Evolutionary conservation across 2,113 vertebrate genomes (phyloP).

Genomic region (Atherinomorus stipes): DNA sequence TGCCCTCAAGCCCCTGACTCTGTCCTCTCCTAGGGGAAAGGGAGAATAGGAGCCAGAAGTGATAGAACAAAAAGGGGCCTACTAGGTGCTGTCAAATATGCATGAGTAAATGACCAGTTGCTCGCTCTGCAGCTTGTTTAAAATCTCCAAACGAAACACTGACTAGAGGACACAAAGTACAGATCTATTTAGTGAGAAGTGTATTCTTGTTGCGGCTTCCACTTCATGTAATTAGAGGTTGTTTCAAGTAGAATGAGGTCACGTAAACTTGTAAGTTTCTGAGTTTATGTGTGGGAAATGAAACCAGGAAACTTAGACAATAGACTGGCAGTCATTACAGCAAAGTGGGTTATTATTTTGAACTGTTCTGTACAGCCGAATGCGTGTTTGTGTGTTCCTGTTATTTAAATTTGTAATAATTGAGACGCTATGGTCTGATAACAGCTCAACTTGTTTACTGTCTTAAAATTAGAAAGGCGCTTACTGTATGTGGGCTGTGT

Average conservation of each 20-base stretch:
- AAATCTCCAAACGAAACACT: slow-evolving; percentile 53
- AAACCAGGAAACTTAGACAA: slow-evolving; percentile 81
- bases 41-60: slow-evolving; percentile 82
- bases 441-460: slow-evolving; percentile 42
- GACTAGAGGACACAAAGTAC: slow-evolving; percentile 47
- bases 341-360: slow-evolving; percentile 73
- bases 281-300: slow-evolving; percentile 80
- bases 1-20: slow-evolving; percentile 81
- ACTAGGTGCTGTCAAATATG: slow-evolving; percentile 80
- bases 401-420: slow-evolving; percentile 68
- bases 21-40: slow-evolving; percentile 77
- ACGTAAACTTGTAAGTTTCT: slow-evolving; percentile 77
- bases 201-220: slow-evolving; percentile 71
- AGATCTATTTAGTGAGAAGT: slow-evolving; percentile 57
- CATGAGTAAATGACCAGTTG: slow-evolving; percentile 85
- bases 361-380: slow-evolving; percentile 56
- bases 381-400: slow-evolving; percentile 70
- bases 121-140: slow-evolving; percentile 73
- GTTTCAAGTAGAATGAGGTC: slow-evolving; percentile 85
- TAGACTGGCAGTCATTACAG: slow-evolving; percentile 73
- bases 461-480: slow-evolving; percentile 33
- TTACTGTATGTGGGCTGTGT: slow-evolving; percentile 18
- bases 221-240: slow-evolving; percentile 92
- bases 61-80: slow-evolving; percentile 82
- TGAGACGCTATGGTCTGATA: slow-evolving; percentile 27